phyloP scores from a whole-genome alignment of 2,113 vertebrate genomes.

The Periophthalmus modestus region DNA sequence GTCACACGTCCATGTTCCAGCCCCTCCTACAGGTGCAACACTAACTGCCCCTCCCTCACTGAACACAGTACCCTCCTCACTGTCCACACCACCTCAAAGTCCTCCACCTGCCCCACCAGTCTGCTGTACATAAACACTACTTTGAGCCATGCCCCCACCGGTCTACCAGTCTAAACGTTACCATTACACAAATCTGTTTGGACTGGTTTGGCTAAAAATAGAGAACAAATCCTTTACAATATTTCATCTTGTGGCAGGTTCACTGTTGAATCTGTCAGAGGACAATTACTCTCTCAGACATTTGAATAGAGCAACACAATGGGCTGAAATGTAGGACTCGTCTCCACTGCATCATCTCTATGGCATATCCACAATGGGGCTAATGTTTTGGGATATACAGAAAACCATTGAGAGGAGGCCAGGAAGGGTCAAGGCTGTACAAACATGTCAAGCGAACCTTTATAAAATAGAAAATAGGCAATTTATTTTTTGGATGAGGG shows the following conservation, averaged over 20 bases:
- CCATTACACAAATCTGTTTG: no score
- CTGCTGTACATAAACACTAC: no score
- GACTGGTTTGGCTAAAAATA: no score
- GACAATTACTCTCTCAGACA: conserved; percentile 18
- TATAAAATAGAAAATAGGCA: conserved; percentile 3
- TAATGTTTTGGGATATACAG: conserved; percentile 12
- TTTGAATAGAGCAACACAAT: neutral
- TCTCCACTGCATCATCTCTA: conserved; percentile 23
- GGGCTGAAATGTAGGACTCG: conserved; percentile 15
- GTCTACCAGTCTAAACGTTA: no score
- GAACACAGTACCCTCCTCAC: no score
- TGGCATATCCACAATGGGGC: conserved; percentile 5
- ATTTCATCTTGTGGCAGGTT: conserved; percentile 14
- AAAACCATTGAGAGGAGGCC: conserved; percentile 2
- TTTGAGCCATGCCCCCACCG: no score
- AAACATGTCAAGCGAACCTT: conserved; percentile 3
- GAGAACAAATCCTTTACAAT: neutral
- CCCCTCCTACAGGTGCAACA: no score
- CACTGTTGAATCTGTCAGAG: neutral
- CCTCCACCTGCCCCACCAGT: no score
- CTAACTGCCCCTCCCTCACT: no score
- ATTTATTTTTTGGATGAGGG: conserved; percentile 33
- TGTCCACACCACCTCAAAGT: no score
- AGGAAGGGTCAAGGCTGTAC: neutral
- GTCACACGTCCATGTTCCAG: no score